Evolutionary conservation across 2,888 invertebrate species (phyloP).

Genomic region (Lasius platythorax): DNA sequence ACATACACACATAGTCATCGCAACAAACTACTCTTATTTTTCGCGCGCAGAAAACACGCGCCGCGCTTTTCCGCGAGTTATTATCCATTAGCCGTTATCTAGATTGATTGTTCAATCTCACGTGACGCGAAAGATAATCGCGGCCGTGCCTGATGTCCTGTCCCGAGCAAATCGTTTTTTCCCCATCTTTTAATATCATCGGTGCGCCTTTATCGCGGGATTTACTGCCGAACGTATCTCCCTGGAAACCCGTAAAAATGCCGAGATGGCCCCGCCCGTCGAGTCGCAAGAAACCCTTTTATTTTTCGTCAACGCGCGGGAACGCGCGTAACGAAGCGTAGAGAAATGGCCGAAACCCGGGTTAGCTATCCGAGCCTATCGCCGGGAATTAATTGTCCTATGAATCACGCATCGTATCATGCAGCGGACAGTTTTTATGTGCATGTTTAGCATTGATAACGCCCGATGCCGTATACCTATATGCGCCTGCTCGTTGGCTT

Average conservation of each 20-base stretch:
- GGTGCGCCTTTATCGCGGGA: slow-evolving; percentile 29
- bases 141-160: slow-evolving; percentile 14
- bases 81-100: slow-evolving; percentile 33
- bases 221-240: slow-evolving; percentile 49
- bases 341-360: slow-evolving; percentile 18
- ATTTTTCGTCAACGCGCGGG: slow-evolving; percentile 8
- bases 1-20: background rate
- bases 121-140: slow-evolving; percentile 49
- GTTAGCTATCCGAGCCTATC: slow-evolving; percentile 57
- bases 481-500: slow-evolving; percentile 41
- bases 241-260: slow-evolving; percentile 37
- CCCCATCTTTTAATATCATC: slow-evolving; percentile 45
- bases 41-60: background rate
- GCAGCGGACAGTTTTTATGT: slow-evolving; percentile 78
- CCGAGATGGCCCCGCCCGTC: background rate
- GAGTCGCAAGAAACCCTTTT: slow-evolving; percentile 11
- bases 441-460: slow-evolving; percentile 84
- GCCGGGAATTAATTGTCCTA: slow-evolving; percentile 82
- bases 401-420: slow-evolving; percentile 84
- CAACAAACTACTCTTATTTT: slow-evolving; percentile 20
- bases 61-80: slow-evolving; percentile 32
- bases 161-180: slow-evolving; percentile 15
- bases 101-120: slow-evolving; percentile 43
- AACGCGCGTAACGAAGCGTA: slow-evolving; percentile 53
- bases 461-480: slow-evolving; percentile 67